A percentile compares a stretch with the other conserved stretches of the same genome.
phyloP scores from a whole-genome alignment of 35 echinoderm and acorn worm species.

The Eucidaris tribuloides region DNA sequence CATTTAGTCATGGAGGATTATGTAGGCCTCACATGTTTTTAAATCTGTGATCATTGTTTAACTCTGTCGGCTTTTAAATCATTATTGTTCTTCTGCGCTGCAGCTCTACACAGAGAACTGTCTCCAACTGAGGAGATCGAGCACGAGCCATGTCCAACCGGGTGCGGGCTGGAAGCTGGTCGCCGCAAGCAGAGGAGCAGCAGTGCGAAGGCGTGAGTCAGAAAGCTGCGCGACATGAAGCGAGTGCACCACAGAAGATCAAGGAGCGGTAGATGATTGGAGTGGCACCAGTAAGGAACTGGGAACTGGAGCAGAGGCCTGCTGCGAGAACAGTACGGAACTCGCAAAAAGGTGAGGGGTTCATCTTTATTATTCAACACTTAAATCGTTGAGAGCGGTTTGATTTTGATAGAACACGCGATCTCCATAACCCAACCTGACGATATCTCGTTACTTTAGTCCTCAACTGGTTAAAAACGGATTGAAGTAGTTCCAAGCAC shows the following conservation, averaged over 20 bases:
- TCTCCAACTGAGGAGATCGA: slow-evolving; percentile 83
- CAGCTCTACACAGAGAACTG: slow-evolving; percentile 63
- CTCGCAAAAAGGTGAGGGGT: slow-evolving; percentile 67
- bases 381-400: too few relatives aligned
- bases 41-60: too few relatives aligned
- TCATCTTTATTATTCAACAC: not conserved
- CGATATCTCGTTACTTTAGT: too few relatives aligned
- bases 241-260: slow-evolving; percentile 62
- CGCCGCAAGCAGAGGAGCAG: slow-evolving; percentile 72
- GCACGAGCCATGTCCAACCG: slow-evolving; percentile 80
- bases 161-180: slow-evolving; percentile 58
- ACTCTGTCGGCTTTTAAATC: too few relatives aligned
- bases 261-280: slow-evolving; percentile 84
- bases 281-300: slow-evolving; percentile 48
- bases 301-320: slow-evolving; percentile 84
- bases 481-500: not conserved
- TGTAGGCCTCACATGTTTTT: too few relatives aligned
- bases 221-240: slow-evolving; percentile 70
- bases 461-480: too few relatives aligned
- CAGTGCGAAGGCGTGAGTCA: slow-evolving; percentile 27
- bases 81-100: too few relatives aligned
- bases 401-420: too few relatives aligned
- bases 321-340: slow-evolving; percentile 74
- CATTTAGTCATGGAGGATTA: too few relatives aligned
- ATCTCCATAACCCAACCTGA: too few relatives aligned